phyloP scores from a whole-genome alignment of 2,797 vertebrate genomes.

The Borostomias antarcticus region DNA sequence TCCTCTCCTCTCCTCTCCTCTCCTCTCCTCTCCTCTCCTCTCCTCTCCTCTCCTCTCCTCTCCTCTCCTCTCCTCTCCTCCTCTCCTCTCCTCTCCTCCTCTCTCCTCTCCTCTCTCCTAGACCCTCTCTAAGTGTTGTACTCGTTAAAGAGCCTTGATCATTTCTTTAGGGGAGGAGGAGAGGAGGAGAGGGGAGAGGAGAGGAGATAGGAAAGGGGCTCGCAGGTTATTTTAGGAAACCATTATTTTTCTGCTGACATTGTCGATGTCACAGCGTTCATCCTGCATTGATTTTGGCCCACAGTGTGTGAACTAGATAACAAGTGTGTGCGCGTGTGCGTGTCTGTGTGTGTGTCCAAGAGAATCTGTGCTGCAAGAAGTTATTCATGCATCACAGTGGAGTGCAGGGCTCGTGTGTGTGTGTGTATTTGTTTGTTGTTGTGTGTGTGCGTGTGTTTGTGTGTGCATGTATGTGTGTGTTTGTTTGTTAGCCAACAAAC shows the following conservation, averaged over 20 bases:
- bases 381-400: neutral
- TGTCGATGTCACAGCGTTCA: slow-evolving; percentile 11
- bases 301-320: slow-evolving; percentile 6
- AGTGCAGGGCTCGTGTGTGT: too few relatives aligned
- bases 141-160: neutral
- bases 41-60: too few relatives aligned
- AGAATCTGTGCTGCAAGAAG: neutral
- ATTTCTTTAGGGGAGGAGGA: neutral
- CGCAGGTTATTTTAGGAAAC: slow-evolving; percentile 28
- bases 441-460: neutral
- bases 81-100: neutral
- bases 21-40: too few relatives aligned
- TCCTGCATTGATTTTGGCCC: slow-evolving; percentile 17
- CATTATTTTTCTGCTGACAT: slow-evolving; percentile 26
- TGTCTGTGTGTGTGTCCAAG: neutral
- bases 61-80: neutral
- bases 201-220: neutral
- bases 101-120: too few relatives aligned
- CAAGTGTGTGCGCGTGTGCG: neutral
- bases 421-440: slow-evolving; percentile 17
- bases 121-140: neutral
- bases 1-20: too few relatives aligned
- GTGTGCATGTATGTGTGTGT: neutral
- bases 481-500: neutral
- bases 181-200: neutral